Evolutionary conservation across 2,113 vertebrate genomes (phyloP), one percentile per base, ranked within the genome.

Genomic region (Canis aureus): DNA sequence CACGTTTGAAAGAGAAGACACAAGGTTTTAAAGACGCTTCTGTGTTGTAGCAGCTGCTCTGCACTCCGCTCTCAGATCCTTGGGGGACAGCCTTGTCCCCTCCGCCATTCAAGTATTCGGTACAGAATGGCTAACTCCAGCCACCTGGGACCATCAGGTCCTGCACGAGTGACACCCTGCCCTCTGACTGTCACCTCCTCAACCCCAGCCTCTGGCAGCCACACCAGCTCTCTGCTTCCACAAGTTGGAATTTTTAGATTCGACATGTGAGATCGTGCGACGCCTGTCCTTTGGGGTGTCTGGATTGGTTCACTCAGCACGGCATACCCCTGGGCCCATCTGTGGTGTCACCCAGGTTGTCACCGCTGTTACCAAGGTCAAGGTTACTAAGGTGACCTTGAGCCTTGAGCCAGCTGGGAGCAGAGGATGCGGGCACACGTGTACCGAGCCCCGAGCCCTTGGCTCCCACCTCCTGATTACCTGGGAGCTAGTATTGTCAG

Each of bases 341-440:
- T 4, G 11, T 0, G 62, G 4, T 0, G 60, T 53, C 16, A 1
- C 89, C 88, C 5, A 0, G 38, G 35, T 23, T 19, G 13, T 25
- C 22, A 0, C 1, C 1, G 2, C 9, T 1, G 2, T 53, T 13
- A 55, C 32, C 1, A 12, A 16, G 90, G 49, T 53, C 69, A 1
- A 11, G 49, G 66, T 69, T 17, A 69, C 66, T 17, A 32, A 7
- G 1, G 16, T 69, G 66, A 69, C 32, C 66, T 69, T 69, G 32
- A 69, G 66, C 32, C 66, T n/a, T n/a, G 32, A 32, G 8, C 27
- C 49, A 3, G 7, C 8, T 1, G 2, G 15, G 5, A 5, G 7
- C 11, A 2, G 53, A 23, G 25, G 74, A 15, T 9, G 15, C 38
- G 0, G 15, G 49, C 10, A 0, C 0, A 0, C 11, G 4, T 1